A percentile compares a stretch with the other conserved stretches of the same genome.
Conservation (phyloP, 2,113 vertebrate species). For the Taxidea taxus region DNA sequence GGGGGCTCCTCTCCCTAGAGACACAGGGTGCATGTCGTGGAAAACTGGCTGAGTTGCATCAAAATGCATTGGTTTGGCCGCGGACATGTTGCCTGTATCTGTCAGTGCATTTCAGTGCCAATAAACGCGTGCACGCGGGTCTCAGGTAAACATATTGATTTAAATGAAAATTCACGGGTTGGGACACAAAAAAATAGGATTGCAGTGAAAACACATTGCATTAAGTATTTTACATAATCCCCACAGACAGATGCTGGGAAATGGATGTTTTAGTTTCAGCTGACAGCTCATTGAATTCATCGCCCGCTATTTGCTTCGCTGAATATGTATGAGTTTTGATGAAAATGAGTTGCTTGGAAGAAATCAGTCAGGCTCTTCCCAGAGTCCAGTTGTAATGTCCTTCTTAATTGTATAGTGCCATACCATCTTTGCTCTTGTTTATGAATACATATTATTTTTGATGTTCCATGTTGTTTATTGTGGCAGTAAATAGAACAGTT, state of each 20-base stretch:
- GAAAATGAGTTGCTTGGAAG: slow-evolving; percentile 18
- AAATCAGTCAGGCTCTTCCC: slow-evolving; percentile 1
- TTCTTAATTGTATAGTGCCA: slow-evolving; percentile 19
- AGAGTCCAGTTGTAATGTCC: background rate
- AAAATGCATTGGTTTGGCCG: background rate
- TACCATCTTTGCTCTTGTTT: slow-evolving; percentile 30
- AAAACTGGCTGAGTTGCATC: slow-evolving; percentile 20
- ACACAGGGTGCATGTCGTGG: background rate
- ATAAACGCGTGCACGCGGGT: background rate
- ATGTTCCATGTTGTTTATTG: background rate
- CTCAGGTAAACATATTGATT: slow-evolving; percentile 45
- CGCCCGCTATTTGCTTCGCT: background rate
- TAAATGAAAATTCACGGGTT: slow-evolving; percentile 52
- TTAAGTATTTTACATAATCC: slow-evolving; percentile 46
- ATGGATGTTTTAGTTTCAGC: background rate
- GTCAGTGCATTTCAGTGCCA: background rate
- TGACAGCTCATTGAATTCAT: background rate
- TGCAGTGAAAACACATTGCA: slow-evolving; percentile 16
- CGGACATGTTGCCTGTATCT: background rate
- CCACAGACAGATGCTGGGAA: slow-evolving; percentile 11
- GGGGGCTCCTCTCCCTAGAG: background rate
- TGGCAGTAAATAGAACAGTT: background rate
- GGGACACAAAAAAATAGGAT: slow-evolving; percentile 54
- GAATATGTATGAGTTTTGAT: slow-evolving; percentile 56
- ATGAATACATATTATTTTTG: slow-evolving; percentile 37